phyloP scores from a whole-genome alignment of 2,888 invertebrate genomes.

The Timandra comae region DNA sequence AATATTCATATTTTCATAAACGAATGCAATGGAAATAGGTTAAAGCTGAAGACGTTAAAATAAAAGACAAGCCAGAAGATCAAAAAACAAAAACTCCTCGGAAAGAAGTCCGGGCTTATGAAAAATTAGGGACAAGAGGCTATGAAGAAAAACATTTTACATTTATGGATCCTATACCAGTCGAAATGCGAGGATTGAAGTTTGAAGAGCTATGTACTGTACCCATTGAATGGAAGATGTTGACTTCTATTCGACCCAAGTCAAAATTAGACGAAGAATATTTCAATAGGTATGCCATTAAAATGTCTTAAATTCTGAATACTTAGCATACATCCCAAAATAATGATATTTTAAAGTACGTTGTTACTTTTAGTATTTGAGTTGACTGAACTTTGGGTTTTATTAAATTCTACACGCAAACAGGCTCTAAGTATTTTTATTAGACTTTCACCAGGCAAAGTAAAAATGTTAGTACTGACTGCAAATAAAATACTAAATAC shows the following conservation, averaged over 20 bases:
- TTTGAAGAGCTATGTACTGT: conserved; percentile 88
- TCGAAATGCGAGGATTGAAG: conserved; percentile 85
- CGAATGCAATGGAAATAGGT: conserved; percentile 74
- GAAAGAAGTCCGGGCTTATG: conserved; percentile 81
- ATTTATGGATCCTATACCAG: conserved; percentile 86
- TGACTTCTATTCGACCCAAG: conserved; percentile 91
- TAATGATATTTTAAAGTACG: too few species aligned
- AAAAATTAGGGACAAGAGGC: conserved; percentile 79
- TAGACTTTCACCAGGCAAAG: too few species aligned
- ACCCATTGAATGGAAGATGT: conserved; percentile 94
- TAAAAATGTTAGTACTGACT: too few species aligned
- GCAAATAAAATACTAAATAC: too few species aligned
- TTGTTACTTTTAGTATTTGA: too few species aligned
- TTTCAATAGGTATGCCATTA: conserved; percentile 80
- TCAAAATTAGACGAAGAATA: conserved; percentile 90
- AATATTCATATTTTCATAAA: too few species aligned
- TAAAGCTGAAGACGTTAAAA: conserved; percentile 84
- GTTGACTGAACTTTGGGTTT: too few species aligned
- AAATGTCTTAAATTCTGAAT: neutral
- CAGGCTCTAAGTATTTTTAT: too few species aligned
- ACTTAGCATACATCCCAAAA: too few species aligned
- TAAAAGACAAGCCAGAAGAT: conserved; percentile 81
- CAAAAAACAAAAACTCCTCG: conserved; percentile 85
- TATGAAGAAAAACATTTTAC: conserved; percentile 70
- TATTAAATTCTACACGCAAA: too few species aligned